A percentile compares a stretch with the other conserved stretches of the same genome.
Conservation (phyloP, 2,888 invertebrate genomes). For the Catotricha subobsoleta region DNA sequence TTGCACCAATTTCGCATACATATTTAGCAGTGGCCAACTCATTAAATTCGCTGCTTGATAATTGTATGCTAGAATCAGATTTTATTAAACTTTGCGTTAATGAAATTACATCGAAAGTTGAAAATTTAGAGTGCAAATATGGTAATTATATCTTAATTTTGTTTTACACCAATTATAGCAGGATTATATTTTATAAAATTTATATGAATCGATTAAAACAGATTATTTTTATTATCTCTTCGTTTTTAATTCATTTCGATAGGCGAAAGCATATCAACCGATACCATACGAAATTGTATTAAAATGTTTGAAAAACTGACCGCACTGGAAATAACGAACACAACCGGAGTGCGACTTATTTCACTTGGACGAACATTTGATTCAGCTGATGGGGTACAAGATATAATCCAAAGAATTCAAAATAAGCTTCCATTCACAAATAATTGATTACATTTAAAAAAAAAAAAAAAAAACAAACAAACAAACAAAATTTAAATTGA, state of each 20-base stretch:
- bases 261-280: conserved; percentile 80
- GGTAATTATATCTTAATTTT: conserved; percentile 31
- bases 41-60: conserved; percentile 35
- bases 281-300: conserved; percentile 69
- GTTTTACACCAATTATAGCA: neutral
- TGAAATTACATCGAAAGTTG: conserved; percentile 44
- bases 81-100: conserved; percentile 46
- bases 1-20: conserved; percentile 56
- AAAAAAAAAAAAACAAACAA: no score
- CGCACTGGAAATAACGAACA: conserved; percentile 42
- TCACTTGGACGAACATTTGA: conserved; percentile 31
- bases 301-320: conserved; percentile 68
- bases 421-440: conserved; percentile 8
- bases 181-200: neutral
- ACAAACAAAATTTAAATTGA: no score
- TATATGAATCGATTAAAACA: neutral
- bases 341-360: conserved; percentile 28
- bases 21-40: conserved; percentile 48
- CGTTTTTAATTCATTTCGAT: conserved; percentile 17
- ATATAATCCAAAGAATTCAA: conserved; percentile 23
- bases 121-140: conserved; percentile 38
- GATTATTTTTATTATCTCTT: neutral
- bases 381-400: conserved; percentile 22
- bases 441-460: no score
- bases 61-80: conserved; percentile 43